Evolutionary conservation across 2,888 invertebrate species (phyloP).

Genomic region (Agrilus biguttatus): DNA sequence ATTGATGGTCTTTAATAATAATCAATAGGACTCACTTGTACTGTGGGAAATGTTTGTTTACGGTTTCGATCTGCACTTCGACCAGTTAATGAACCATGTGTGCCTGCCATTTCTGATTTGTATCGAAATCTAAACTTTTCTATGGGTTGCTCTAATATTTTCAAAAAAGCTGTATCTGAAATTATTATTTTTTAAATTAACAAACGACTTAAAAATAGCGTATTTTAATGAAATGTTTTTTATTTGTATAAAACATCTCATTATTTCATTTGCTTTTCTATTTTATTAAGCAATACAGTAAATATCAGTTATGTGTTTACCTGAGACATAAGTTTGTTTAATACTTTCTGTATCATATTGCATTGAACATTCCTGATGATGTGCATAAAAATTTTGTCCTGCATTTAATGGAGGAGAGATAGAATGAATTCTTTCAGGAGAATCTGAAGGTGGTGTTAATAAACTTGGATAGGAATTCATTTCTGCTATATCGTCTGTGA

Average conservation of each 20-base stretch:
- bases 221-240: too few relatives aligned
- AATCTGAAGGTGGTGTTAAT: slow-evolving; percentile 25
- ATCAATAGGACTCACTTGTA: slow-evolving; percentile 38
- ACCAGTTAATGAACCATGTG: slow-evolving; percentile 66
- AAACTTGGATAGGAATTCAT: slow-evolving; percentile 18
- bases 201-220: too few relatives aligned
- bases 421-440: slow-evolving; percentile 18
- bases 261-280: too few relatives aligned
- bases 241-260: too few relatives aligned
- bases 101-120: slow-evolving; percentile 76
- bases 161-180: slow-evolving; percentile 31
- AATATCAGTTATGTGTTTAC: background rate
- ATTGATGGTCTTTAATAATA: background rate
- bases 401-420: slow-evolving; percentile 11
- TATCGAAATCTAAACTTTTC: slow-evolving; percentile 74
- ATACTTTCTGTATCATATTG: background rate
- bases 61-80: slow-evolving; percentile 42
- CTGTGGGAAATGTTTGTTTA: slow-evolving; percentile 57
- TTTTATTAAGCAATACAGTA: too few relatives aligned
- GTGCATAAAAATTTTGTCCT: background rate
- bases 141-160: slow-evolving; percentile 58
- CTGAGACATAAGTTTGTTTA: background rate
- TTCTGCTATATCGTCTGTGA: slow-evolving; percentile 4
- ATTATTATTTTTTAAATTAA: too few relatives aligned
- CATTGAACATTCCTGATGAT: background rate